Conservation (phyloP, 1,140 invertebrate genomes). For the Brachionus manjavacas region DNA sequence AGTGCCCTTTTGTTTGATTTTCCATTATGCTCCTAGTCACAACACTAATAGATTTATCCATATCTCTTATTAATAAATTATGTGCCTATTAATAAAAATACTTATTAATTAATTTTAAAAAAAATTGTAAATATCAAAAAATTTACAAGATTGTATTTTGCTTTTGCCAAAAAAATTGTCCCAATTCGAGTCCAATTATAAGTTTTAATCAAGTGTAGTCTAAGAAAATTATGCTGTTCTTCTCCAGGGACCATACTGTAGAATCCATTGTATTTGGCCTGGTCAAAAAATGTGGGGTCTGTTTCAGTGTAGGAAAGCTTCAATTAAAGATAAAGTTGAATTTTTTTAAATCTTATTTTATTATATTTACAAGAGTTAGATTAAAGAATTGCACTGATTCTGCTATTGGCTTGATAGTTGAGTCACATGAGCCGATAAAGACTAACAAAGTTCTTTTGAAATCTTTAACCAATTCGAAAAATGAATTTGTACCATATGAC, state of each 20-base stretch:
- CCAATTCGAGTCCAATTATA: constrained; percentile 97
- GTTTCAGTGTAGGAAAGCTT: constrained; percentile 95
- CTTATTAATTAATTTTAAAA: too few species aligned
- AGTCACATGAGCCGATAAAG: constrained; percentile 24
- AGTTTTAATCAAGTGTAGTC: constrained; percentile 75
- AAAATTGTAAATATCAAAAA: background rate
- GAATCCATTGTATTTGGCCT: constrained; percentile 85
- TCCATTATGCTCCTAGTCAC: constrained; percentile 16
- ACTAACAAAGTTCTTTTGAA: constrained; percentile 20
- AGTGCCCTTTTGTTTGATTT: background rate
- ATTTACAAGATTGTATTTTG: constrained; percentile 79
- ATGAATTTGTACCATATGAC: constrained; percentile 31
- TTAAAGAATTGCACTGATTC: constrained; percentile 42
- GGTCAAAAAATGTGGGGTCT: constrained; percentile 89
- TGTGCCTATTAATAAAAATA: constrained; percentile 6
- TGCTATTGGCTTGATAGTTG: constrained; percentile 27
- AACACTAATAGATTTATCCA: constrained; percentile 5
- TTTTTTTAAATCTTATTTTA: background rate
- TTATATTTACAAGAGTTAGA: constrained; percentile 4
- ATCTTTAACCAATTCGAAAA: constrained; percentile 38
- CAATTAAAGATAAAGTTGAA: constrained; percentile 46
- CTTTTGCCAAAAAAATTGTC: constrained; percentile 86
- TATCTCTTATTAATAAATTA: constrained; percentile 16
- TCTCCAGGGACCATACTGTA: constrained; percentile 59
- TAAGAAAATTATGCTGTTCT: constrained; percentile 83